phyloP scores from a whole-genome alignment of 1,140 invertebrate species.

The Pogonognathellus flavescens region DNA sequence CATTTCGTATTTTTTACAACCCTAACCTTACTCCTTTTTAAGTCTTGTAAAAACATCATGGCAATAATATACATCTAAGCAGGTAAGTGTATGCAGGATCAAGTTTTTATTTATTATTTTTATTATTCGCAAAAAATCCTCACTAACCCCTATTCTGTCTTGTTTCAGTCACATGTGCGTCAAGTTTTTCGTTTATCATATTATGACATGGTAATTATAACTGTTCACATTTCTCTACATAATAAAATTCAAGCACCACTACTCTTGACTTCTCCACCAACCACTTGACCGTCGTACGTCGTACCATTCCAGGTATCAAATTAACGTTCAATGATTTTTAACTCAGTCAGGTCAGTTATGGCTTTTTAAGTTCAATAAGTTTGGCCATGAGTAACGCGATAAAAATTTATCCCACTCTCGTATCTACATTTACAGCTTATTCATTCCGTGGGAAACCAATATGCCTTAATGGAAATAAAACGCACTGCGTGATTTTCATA shows the following conservation, averaged over 20 bases:
- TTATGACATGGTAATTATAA: conserved; percentile 31
- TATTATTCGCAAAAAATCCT: conserved; percentile 15
- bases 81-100: background rate
- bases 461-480: conserved; percentile 27
- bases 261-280: no score
- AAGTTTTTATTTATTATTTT: conserved; percentile 24
- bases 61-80: background rate
- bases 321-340: background rate
- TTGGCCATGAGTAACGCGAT: background rate
- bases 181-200: background rate
- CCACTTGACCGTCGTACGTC: conserved; percentile 5
- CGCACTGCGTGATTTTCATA: background rate
- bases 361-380: background rate
- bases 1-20: no score
- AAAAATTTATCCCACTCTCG: conserved; percentile 4
- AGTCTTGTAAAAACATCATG: no score
- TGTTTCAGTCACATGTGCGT: conserved; percentile 12
- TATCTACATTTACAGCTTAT: background rate
- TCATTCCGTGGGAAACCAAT: conserved; percentile 30
- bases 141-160: background rate
- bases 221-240: conserved; percentile 5
- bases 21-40: no score
- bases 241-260: conserved; percentile 3
- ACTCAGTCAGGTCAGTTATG: conserved; percentile 34
- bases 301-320: background rate